Conservation (phyloP, 2,113 vertebrate species). For the Nannobrachium achirus region DNA sequence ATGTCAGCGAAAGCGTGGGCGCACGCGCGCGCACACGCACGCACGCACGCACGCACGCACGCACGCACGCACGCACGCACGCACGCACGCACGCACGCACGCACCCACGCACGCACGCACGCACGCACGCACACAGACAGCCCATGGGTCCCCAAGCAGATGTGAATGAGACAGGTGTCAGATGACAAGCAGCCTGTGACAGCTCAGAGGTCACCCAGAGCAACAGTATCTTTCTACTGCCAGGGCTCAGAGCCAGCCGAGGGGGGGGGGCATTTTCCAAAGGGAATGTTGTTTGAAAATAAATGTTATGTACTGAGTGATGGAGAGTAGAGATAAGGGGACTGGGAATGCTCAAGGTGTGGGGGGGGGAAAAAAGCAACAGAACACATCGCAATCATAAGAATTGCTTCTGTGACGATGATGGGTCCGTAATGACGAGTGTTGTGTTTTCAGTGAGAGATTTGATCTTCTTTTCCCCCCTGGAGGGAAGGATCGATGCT, state of each 20-base stretch:
- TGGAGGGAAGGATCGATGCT: conserved; percentile 14
- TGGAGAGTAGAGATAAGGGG: conserved; percentile 4
- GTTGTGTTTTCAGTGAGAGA: background rate
- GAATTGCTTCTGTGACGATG: conserved; percentile 8
- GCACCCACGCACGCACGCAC: conserved; percentile 28
- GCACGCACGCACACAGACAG: conserved; percentile 38
- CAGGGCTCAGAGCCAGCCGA: conserved; percentile 24
- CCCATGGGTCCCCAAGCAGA: conserved; percentile 53
- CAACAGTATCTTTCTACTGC: conserved; percentile 34
- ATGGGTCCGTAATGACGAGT: conserved; percentile 7
- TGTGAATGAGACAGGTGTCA: conserved; percentile 67
- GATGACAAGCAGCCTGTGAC: conserved; percentile 44
- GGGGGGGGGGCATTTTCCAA: conserved; percentile 15
- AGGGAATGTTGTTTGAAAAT: conserved; percentile 34
- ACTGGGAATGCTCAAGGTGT: background rate
- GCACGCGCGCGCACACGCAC: too few relatives aligned
- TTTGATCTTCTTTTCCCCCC: conserved; percentile 13
- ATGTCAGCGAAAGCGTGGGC: too few relatives aligned
- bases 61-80: conserved; percentile 40
- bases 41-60: conserved; percentile 28
- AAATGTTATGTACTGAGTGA: conserved; percentile 7
- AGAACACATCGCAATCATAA: conserved; percentile 1
- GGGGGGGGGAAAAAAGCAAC: conserved; percentile 13
- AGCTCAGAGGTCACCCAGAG: conserved; percentile 59
- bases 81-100: too few relatives aligned